Evolutionary conservation across 2,113 vertebrate genomes (phyloP).

Genomic region (Hyla sarda): DNA sequence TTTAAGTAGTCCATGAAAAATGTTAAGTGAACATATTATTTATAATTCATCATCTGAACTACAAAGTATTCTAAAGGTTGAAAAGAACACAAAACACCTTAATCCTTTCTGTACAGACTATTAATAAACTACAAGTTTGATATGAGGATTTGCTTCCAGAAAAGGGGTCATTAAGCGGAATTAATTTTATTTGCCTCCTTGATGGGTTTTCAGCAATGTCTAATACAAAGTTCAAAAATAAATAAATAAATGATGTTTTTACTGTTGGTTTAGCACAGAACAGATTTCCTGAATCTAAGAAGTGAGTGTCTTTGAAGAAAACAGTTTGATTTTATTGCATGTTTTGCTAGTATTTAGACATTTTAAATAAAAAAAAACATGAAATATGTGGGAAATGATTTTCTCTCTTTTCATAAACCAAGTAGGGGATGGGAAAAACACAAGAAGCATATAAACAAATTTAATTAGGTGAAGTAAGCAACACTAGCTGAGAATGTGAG

Average conservation of each 20-base stretch:
- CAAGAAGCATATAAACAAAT: constrained; percentile 42
- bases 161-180: constrained; percentile 11
- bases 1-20: too few species aligned
- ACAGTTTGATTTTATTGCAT: constrained; percentile 3
- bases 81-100: constrained; percentile 22
- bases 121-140: constrained; percentile 2
- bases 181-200: neutral
- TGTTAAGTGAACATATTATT: neutral
- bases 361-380: constrained; percentile 34
- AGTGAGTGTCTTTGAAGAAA: constrained; percentile 9
- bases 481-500: constrained; percentile 8
- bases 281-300: neutral
- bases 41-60: neutral
- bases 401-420: constrained; percentile 27
- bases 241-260: neutral
- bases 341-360: constrained; percentile 38
- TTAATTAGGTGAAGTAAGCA: constrained; percentile 46
- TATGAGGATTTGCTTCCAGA: constrained; percentile 12
- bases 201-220: neutral
- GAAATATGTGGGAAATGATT: constrained; percentile 33
- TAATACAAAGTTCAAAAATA: neutral
- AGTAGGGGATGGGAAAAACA: constrained; percentile 37
- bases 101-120: neutral
- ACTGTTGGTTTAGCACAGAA: neutral
- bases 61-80: neutral